Evolutionary conservation across 2,113 vertebrate genomes (phyloP).

Genomic region (Desmodus rotundus): DNA sequence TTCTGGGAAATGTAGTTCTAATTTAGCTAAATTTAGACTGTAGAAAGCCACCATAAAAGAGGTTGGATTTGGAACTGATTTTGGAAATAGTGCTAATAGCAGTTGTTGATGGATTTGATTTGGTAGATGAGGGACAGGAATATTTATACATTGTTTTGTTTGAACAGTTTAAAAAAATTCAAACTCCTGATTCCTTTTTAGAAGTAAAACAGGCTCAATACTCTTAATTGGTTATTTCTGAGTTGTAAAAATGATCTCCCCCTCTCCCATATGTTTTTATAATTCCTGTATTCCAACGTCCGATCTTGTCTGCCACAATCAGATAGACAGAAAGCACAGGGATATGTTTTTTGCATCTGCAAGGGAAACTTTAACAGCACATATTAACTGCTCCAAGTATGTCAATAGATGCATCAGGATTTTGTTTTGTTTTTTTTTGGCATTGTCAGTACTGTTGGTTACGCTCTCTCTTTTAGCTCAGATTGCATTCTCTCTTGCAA

Average conservation of each 20-base stretch:
- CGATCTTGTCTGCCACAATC: not conserved
- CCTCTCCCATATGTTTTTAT: not conserved
- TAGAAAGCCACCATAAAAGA: not conserved
- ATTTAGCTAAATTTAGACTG: not conserved
- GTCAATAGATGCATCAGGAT: not conserved
- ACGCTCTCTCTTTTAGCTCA: not conserved
- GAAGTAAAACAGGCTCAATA: not conserved
- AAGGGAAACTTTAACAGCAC: not conserved
- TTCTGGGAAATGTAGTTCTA: not conserved
- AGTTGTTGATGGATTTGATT: not conserved
- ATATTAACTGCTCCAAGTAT: not conserved
- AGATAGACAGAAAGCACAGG: not conserved
- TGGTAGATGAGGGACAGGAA: not conserved
- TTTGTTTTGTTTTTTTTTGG: not conserved
- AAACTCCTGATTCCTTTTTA: not conserved
- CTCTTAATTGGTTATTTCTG: not conserved
- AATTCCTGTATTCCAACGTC: not conserved
- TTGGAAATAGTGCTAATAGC: not conserved
- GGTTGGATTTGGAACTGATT: not conserved
- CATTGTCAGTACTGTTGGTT: not conserved
- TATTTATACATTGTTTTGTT: not conserved
- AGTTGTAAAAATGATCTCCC: not conserved
- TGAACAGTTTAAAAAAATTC: not conserved
- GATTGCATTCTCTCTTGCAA: not conserved
- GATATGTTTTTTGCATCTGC: not conserved